Conservation (phyloP, 2,113 vertebrate genomes). For the Martes martes region DNA sequence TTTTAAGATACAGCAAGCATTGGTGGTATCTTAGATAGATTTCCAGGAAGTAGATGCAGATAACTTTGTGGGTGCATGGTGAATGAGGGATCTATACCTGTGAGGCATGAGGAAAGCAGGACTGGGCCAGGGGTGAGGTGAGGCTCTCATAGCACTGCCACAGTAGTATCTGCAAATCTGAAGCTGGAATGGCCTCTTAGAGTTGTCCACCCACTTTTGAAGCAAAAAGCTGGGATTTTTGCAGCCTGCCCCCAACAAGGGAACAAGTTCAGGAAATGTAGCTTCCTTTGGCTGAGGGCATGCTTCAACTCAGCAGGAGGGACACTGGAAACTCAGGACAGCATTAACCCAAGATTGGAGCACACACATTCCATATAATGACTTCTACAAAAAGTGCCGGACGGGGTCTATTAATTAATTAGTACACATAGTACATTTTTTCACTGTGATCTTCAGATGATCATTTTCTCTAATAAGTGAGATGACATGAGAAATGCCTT, state of each 20-base stretch:
- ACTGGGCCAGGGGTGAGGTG: rapidly evolving
- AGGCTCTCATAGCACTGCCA: not conserved
- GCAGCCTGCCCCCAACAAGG: not conserved
- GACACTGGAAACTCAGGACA: not conserved
- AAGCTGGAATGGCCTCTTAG: not conserved
- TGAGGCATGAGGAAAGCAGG: not conserved
- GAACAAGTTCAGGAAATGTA: not conserved
- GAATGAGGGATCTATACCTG: too few relatives aligned
- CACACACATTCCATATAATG: rapidly evolving
- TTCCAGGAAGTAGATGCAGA: not conserved
- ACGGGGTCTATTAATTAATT: not conserved
- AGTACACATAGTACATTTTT: not conserved
- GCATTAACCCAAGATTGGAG: rapidly evolving
- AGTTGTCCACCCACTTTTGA: not conserved
- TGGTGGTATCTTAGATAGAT: too few relatives aligned
- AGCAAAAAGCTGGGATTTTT: not conserved
- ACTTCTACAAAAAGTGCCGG: not conserved
- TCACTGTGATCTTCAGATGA: not conserved
- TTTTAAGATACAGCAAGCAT: not conserved
- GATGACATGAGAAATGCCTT: not conserved
- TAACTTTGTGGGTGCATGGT: not conserved
- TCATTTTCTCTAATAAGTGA: not conserved
- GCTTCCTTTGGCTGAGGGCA: not conserved
- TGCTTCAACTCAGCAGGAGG: not conserved
- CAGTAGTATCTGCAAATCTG: not conserved